Percentiles rank a stretch among this genome's conserved stretches.
These are phyloP conservation scores for Alectoris magna DNA, from an alignment of 2,797 vertebrate species.

Conservation along the genomic window DNA sequence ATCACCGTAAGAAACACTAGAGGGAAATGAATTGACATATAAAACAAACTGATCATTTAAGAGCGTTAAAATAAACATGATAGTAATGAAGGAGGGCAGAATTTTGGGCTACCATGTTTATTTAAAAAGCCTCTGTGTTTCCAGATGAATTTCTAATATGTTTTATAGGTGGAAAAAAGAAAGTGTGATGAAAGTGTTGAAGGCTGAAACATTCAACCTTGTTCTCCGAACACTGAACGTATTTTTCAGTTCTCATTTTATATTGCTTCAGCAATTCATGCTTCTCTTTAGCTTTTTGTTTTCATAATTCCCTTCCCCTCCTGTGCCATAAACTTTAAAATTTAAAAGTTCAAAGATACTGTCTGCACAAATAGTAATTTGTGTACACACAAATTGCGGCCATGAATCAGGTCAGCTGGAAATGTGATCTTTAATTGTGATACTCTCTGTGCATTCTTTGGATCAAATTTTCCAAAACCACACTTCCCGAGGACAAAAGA, in stretches of 20 bases:
- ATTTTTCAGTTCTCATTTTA: slow-evolving; percentile 24
- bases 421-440: slow-evolving; percentile 43
- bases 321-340: neutral
- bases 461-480: neutral
- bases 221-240: neutral
- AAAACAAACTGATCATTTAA: neutral
- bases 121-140: slow-evolving; percentile 6
- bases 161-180: slow-evolving; percentile 33
- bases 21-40: neutral
- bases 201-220: slow-evolving; percentile 22
- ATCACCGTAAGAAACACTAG: neutral
- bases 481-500: slow-evolving; percentile 51
- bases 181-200: neutral
- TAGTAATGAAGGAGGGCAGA: neutral
- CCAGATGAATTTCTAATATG: neutral
- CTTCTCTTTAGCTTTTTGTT: neutral
- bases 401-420: slow-evolving; percentile 59
- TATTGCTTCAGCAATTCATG: slow-evolving; percentile 23
- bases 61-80: neutral
- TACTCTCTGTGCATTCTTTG: slow-evolving; percentile 6
- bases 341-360: neutral
- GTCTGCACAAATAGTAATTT: neutral
- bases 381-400: neutral
- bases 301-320: neutral
- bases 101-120: neutral